phyloP scores from a whole-genome alignment of 2,888 invertebrate species.

The Stictocephala bisonia region DNA sequence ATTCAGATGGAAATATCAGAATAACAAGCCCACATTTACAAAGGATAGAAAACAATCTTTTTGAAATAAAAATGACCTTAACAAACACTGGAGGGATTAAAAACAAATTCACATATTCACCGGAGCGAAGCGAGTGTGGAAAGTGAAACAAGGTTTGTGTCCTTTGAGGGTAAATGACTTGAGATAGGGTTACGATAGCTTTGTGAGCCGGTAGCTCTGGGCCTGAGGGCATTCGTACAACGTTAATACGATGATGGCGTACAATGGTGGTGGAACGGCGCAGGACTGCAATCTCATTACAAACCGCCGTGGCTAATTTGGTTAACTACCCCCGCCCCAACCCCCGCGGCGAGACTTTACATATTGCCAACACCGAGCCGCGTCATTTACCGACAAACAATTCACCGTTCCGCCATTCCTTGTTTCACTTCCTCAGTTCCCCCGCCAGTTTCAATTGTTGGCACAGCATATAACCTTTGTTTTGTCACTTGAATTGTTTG shows the following conservation, averaged over 20 bases:
- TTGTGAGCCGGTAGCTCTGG: constrained; percentile 12
- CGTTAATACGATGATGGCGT: constrained; percentile 34
- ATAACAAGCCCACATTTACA: no score
- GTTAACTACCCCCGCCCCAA: constrained; percentile 26
- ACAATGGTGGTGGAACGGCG: constrained; percentile 15
- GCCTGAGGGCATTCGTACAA: constrained; percentile 5
- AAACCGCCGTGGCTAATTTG: constrained; percentile 36
- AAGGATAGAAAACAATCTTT: no score
- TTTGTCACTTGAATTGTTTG: no score
- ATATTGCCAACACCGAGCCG: constrained; percentile 31
- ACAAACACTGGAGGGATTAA: no score
- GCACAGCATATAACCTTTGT: no score
- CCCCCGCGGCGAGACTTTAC: constrained; percentile 33
- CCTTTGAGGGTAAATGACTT: constrained; percentile 29
- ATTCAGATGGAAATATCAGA: no score
- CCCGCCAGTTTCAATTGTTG: no score
- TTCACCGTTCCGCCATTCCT: neutral
- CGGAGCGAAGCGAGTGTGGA: no score
- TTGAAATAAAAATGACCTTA: no score
- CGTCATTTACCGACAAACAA: constrained; percentile 11
- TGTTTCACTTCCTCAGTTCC: neutral
- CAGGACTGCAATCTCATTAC: constrained; percentile 27
- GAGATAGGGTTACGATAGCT: constrained; percentile 40
- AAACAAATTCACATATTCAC: neutral
- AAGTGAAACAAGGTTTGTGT: constrained; percentile 23